These are phyloP conservation scores for Aurelia aurita DNA, from an alignment of 30 jellyfish, hydroid and myxozoan species.

Conservation along the genomic window DNA sequence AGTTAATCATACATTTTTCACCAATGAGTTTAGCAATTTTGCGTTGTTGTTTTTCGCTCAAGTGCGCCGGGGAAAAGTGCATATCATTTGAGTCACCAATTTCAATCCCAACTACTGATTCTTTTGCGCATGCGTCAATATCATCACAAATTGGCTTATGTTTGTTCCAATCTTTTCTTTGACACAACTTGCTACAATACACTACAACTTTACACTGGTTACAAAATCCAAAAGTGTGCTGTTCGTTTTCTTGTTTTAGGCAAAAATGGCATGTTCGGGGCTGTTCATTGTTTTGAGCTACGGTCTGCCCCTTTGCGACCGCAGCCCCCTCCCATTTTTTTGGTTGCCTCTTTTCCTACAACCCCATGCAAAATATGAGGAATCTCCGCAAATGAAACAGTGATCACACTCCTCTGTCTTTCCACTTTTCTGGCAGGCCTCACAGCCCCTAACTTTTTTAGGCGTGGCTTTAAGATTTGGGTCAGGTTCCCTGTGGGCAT, in stretches of 20 bases:
- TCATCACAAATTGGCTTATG: constrained; percentile 12
- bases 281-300: constrained; percentile 12
- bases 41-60: constrained; percentile 1
- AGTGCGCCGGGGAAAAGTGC: neutral
- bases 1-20: constrained; percentile 29
- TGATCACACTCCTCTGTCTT: constrained; percentile 46
- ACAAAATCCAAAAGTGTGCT: neutral
- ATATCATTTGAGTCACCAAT: constrained; percentile 24
- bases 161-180: constrained; percentile 15
- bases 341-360: constrained; percentile 26
- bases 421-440: neutral
- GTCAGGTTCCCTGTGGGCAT: too few species aligned
- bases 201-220: constrained; percentile 22
- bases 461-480: too few species aligned
- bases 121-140: neutral
- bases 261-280: constrained; percentile 42
- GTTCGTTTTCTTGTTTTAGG: constrained; percentile 13
- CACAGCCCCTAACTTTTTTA: constrained; percentile 26
- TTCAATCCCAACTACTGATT: neutral
- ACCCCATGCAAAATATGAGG: constrained; percentile 41
- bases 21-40: constrained; percentile 43
- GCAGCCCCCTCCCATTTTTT: constrained; percentile 32
- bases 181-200: constrained; percentile 42
- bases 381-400: constrained; percentile 53
- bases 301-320: constrained; percentile 44